phyloP scores from a whole-genome alignment of 2,797 vertebrate genomes.

The Sebastes aleutianus region DNA sequence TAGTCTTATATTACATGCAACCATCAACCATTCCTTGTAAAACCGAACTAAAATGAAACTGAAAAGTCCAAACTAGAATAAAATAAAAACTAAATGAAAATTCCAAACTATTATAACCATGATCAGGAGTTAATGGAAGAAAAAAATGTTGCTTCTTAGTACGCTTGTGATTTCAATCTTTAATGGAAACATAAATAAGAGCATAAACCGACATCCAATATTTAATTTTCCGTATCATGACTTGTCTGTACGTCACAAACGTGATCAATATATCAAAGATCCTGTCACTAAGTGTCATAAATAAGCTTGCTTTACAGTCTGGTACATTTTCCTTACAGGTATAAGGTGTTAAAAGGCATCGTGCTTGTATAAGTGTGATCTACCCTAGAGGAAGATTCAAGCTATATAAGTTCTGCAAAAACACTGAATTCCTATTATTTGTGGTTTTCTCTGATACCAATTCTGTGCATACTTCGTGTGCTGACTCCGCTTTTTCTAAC shows the following conservation, averaged over 20 bases:
- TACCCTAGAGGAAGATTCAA: not conserved
- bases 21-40: not conserved
- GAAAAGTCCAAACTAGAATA: too few species aligned
- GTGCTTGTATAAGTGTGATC: not conserved
- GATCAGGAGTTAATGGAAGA: not conserved
- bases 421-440: not conserved
- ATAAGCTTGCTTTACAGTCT: not conserved
- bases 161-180: not conserved
- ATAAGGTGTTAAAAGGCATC: not conserved
- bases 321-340: not conserved
- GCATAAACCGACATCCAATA: not conserved
- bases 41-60: not conserved
- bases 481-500: not conserved
- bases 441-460: not conserved
- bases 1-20: not conserved
- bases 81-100: not conserved
- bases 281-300: not conserved
- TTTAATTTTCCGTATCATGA: not conserved
- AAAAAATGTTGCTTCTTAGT: not conserved
- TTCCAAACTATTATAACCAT: too few species aligned
- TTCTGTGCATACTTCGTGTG: not conserved
- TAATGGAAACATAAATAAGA: not conserved
- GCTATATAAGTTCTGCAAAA: not conserved
- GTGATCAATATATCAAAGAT: not conserved
- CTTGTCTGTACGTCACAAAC: not conserved